Evolutionary conservation across 2,113 vertebrate species (phyloP), one percentile per base, ranked within the genome.

Genomic region (Xenopus laevis): DNA sequence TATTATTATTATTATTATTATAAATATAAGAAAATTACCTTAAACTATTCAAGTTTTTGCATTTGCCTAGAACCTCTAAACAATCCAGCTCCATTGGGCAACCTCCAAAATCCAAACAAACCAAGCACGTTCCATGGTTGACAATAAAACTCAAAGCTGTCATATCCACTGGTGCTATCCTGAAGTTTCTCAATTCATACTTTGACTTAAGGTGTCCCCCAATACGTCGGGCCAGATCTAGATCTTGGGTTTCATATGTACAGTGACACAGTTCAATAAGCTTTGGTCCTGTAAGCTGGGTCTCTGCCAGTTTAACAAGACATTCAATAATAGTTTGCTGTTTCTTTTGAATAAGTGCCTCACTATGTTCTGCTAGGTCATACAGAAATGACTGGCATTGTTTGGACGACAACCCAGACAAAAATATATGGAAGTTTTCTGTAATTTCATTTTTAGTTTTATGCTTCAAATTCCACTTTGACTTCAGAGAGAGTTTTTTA

Each of bases 211-310:
- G 82, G 75, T 85, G 86, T 7, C 65, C 79, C 13, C 81, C 88
- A 0, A 90, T 15, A 2, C 81, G 78, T 52, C 70, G 66, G 0
- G 92, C 93, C 79, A 95, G 77, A 10, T 84, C 7, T 0, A 63
- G 50, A 69, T 93, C 84, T 80, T 95, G 93, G 0, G 90, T 93
- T 84, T 98, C 96, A 20, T 88, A 86, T 0, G 92, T 82, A 45
- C 89, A 95, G 64, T 90, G 91, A 71, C 93, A 97, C 68, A 98
- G 86, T 79, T 96, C 91, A 1, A 94, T 71, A 13, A 96, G 80
- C 81, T 95, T 98, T 2, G 95, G 95, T 1, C 95, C 96, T 0
- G 93, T 94, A n/a, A 94, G 87, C 10, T 65, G 85, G 55, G 77
- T 89, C 62, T 74, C 44, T 15, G 92, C 92, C 45, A 94, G 57